phyloP scores from a whole-genome alignment of 2,113 vertebrate genomes.

The Anoplopoma fimbria region DNA sequence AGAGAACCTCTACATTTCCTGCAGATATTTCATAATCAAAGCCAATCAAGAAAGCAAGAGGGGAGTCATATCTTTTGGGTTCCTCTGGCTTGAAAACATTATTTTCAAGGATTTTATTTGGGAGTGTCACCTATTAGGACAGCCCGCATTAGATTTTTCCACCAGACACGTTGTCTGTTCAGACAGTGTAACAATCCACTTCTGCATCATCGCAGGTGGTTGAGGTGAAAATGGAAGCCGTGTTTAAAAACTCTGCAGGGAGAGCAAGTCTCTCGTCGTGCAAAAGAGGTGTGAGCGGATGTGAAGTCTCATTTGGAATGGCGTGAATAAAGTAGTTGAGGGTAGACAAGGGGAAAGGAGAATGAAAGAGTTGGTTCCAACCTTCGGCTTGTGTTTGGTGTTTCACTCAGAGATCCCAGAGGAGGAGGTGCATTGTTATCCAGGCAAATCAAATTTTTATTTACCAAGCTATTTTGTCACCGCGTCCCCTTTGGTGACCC shows the following conservation, averaged over 20 bases:
- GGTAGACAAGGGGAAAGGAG: conserved; percentile 19
- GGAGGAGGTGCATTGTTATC: conserved; percentile 44
- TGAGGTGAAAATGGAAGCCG: conserved; percentile 66
- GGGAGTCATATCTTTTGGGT: neutral
- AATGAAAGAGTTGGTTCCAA: conserved; percentile 48
- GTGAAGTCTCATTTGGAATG: conserved; percentile 56
- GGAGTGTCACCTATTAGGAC: neutral
- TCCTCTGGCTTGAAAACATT: neutral
- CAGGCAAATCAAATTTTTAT: conserved; percentile 40
- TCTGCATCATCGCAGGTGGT: conserved; percentile 27
- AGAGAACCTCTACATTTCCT: neutral
- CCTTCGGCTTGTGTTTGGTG: conserved; percentile 49
- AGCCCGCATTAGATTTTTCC: conserved; percentile 23
- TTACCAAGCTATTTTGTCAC: conserved; percentile 57
- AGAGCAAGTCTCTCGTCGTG: conserved; percentile 46
- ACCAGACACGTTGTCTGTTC: conserved; percentile 41
- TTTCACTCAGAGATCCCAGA: conserved; percentile 45
- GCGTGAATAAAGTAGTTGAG: conserved; percentile 52
- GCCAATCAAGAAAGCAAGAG: neutral
- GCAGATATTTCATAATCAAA: conserved; percentile 2
- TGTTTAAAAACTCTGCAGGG: conserved; percentile 54
- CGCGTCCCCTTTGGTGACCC: conserved; percentile 42
- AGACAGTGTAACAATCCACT: conserved; percentile 35
- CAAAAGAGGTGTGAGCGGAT: conserved; percentile 53
- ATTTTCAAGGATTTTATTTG: neutral